These are phyloP conservation scores for Drosophila seguyi DNA, from an alignment of 1,140 invertebrate genomes.

Conservation along the genomic window DNA sequence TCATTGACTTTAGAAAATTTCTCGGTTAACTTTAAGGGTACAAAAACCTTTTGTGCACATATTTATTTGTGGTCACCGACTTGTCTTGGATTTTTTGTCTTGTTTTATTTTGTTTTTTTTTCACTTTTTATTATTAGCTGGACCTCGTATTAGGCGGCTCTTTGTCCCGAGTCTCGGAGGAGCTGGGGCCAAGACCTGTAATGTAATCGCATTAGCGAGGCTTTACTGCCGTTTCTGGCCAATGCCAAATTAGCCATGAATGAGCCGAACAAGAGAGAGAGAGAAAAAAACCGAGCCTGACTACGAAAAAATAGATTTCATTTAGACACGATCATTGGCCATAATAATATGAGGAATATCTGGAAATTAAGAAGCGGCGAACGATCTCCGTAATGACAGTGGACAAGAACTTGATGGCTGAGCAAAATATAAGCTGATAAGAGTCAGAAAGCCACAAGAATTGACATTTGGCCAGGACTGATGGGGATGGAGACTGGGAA, in stretches of 20 bases:
- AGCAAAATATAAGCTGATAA: conserved; percentile 78
- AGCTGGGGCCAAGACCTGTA: conserved; percentile 54
- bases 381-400: conserved; percentile 70
- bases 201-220: conserved; percentile 79
- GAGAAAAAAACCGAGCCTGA: conserved; percentile 25
- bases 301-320: conserved; percentile 74
- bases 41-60: conserved; percentile 19
- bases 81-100: conserved; percentile 5
- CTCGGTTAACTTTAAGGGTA: conserved; percentile 34
- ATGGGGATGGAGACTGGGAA: not conserved
- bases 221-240: conserved; percentile 64
- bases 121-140: conserved; percentile 80
- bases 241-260: conserved; percentile 61
- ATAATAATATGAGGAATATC: conserved; percentile 60
- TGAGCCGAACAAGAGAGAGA: conserved; percentile 20
- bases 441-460: conserved; percentile 44
- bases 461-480: conserved; percentile 7
- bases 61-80: conserved; percentile 46
- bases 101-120: conserved; percentile 16
- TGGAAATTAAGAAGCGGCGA: conserved; percentile 46
- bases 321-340: conserved; percentile 80
- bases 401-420: conserved; percentile 49
- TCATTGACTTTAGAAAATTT: conserved; percentile 80
- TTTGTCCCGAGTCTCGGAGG: conserved; percentile 18
- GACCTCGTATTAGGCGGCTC: conserved; percentile 63